Conservation (phyloP, 2,797 vertebrate species). For the Poecile montanus region DNA sequence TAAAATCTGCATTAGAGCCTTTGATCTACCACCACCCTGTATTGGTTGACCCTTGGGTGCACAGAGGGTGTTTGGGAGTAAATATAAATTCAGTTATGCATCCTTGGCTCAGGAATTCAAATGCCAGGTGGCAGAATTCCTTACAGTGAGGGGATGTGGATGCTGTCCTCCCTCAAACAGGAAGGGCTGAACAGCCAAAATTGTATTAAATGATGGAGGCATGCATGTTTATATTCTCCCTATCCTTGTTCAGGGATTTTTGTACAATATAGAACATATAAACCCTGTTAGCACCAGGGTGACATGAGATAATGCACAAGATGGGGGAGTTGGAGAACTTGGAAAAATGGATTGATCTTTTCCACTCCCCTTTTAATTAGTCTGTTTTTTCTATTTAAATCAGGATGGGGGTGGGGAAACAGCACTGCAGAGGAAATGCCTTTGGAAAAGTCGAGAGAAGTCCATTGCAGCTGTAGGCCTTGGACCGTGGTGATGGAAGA, state of each 20-base stretch:
- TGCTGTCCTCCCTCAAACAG: neutral
- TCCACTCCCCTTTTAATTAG: neutral
- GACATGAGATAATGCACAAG: too few relatives aligned
- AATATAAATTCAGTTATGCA: neutral
- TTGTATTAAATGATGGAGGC: neutral
- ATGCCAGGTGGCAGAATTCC: neutral
- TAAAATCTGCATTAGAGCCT: constrained; percentile 4
- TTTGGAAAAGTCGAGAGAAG: neutral
- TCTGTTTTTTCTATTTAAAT: neutral
- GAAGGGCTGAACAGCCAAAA: neutral
- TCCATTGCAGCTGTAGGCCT: neutral
- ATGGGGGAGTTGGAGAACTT: rapidly evolving
- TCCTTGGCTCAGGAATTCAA: neutral
- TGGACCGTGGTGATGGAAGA: neutral
- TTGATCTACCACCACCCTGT: neutral
- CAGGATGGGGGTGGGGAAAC: rapidly evolving
- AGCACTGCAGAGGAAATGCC: neutral
- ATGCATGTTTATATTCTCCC: neutral
- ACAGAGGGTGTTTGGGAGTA: neutral
- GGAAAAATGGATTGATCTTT: neutral
- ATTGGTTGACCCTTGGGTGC: neutral
- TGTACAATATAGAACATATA: neutral
- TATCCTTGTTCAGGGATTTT: neutral
- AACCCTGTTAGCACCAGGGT: neutral
- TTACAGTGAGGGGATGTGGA: neutral